Conservation (phyloP, 2,113 vertebrate species). For the Porphyrio hochstetteri region DNA sequence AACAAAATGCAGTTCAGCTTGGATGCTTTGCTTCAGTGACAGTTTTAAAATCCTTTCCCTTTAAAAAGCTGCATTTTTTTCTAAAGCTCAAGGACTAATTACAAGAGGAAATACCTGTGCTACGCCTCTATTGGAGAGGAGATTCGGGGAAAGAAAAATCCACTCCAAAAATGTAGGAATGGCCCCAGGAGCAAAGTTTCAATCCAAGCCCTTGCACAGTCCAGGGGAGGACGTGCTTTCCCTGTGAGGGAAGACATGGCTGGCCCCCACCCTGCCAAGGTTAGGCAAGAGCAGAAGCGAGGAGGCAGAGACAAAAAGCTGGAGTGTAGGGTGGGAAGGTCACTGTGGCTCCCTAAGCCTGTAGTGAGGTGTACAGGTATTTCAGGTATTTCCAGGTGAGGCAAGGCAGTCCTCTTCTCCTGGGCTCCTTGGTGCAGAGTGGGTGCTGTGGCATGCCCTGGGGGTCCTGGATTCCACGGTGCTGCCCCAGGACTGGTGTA, state of each 20-base stretch:
- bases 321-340: background rate
- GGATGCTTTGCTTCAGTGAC: background rate
- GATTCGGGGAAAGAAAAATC: conserved; percentile 20
- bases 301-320: background rate
- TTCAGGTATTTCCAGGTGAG: conserved; percentile 57
- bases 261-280: background rate
- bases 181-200: background rate
- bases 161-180: background rate
- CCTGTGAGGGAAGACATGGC: background rate
- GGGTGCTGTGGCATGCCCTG: background rate
- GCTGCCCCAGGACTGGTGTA: background rate
- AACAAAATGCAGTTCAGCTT: background rate
- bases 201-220: background rate
- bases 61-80: background rate
- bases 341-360: background rate
- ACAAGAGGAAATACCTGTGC: background rate
- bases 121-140: background rate
- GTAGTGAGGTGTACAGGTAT: background rate
- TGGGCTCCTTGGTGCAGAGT: background rate
- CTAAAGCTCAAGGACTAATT: background rate
- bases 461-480: background rate
- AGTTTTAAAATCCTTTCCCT: background rate
- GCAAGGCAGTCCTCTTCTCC: background rate
- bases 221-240: background rate
- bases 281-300: background rate